These are phyloP conservation scores for Euleptes europaea DNA, from an alignment of 2,113 vertebrate species.

Conservation along the genomic window DNA sequence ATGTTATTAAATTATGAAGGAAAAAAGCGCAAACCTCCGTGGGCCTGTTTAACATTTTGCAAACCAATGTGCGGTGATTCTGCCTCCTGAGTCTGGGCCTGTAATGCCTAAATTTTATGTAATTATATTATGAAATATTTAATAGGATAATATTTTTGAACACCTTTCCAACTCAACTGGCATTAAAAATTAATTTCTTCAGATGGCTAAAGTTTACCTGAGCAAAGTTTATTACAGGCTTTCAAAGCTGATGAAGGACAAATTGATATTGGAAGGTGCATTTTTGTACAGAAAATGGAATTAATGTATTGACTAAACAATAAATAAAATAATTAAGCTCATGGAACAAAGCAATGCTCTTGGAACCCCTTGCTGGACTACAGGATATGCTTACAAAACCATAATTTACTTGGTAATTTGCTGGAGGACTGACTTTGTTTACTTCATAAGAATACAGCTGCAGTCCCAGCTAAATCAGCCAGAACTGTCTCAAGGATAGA, in stretches of 20 bases:
- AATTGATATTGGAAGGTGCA: conserved; percentile 22
- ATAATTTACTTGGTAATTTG: background rate
- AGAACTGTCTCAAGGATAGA: background rate
- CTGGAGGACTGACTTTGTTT: background rate
- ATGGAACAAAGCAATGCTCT: background rate
- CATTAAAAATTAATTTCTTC: conserved; percentile 74
- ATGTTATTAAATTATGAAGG: conserved; percentile 71
- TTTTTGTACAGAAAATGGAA: conserved; percentile 47
- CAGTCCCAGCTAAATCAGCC: background rate
- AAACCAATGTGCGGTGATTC: conserved; percentile 46
- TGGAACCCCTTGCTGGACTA: background rate
- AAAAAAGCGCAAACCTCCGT: conserved; percentile 62
- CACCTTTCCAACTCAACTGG: conserved; percentile 68
- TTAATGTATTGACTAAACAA: conserved; percentile 42
- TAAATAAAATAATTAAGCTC: conserved; percentile 41
- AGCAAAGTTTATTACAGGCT: conserved; percentile 60
- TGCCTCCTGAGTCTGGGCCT: conserved; percentile 55
- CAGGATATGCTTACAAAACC: background rate
- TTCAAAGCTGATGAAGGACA: conserved; percentile 56
- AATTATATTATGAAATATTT: conserved; percentile 74
- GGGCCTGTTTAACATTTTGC: conserved; percentile 65
- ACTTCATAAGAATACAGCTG: background rate
- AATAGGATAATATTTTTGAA: conserved; percentile 72
- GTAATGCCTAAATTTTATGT: conserved; percentile 64
- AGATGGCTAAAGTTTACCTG: conserved; percentile 66